Base-by-base conservation (phyloP, 2,797 vertebrate genomes). In the Spatula versicolor region DNA sequence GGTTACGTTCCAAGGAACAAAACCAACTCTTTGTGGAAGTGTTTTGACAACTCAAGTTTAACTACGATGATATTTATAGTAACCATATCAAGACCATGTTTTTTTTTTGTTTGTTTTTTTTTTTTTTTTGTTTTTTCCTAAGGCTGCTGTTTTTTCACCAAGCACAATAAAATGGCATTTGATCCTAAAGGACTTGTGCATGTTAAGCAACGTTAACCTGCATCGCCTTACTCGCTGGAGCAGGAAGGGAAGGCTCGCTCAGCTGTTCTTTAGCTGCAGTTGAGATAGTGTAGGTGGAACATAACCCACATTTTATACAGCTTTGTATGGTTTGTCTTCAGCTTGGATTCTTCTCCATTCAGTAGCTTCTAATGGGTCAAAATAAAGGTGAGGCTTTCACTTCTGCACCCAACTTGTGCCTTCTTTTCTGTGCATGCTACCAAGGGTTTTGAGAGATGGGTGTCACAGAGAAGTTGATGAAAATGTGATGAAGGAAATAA, bases 381-480 rank as follows among this genome's bases (percentile, higher is more conserved):
- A 58, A 21, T 30, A 45, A 56, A 62, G 41, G 21, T 50, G 23
- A 68, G 17, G 66, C 20, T 78, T 31, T 56, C 48, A 46, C 23
- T 82, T 60, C 14, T 52, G 41, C 50, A 31, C 41, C n/a, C 54
- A 66, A 7, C 19, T 45, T 8, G 6, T 82, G 54, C 18, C 28
- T 60, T 33, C 33, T 76, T 48, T 14, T 60, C 25, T 7, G 1
- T 30, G 13, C 6, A 6, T 0, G 1, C 26, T 59, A 9, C 33
- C 33, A 22, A 48, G 11, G 21, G 26, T 58, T 55, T 68, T 48
- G 39, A 45, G 39, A 56, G 26, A 8, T 25, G 28, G n/a, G 10
- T 84, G 28, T 9, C 22, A n/a, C 25, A 28, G 58, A 23, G 58
- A 16, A 45, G n/a, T 43, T 15, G 46, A 45, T 28, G 41, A 31